Evolutionary conservation across 2,113 vertebrate species (phyloP), one percentile per base, ranked within the genome.

Genomic region (Eulemur macaco): DNA sequence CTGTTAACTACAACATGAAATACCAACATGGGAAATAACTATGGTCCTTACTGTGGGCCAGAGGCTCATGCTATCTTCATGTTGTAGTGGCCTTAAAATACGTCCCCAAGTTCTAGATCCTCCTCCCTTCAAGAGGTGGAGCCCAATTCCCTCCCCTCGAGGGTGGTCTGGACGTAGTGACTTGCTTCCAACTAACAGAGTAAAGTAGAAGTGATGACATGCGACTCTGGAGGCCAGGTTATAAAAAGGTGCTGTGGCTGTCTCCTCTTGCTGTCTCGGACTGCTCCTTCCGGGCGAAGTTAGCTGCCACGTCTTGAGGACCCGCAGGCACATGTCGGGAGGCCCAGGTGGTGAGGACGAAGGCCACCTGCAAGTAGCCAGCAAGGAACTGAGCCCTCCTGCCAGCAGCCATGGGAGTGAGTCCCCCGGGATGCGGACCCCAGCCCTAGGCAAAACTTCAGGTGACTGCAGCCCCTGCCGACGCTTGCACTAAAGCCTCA

Each of bases 311-410:
- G 4, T 90, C 69, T 83, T 29, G 31, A 58, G 68, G 82, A 88
- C 50, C 14, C 27, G 29, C 3, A 3, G 47, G 45, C 8, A 34
- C 12, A 0, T 6, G 31, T 34, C 0, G 0, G 4, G 23, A 45
- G 13, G 58, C 20, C 50, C 31, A 14, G 27, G 17, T 23, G 15
- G n/a, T 31, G 13, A 34, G 37, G 80, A 77, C 12, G 18, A 60
- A 82, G 27, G 8, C 37, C 66, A 73, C 74, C 66, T 58, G 20
- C 25, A 71, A 73, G 56, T 6, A 34, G 45, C 54, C 52, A 47
- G 25, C 20, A 23, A 68, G 47, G 42, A 23, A 5, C 31, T 1
- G 66, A 64, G 66, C 39, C 25, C 63, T 47, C 63, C 76, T 8
- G 27, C 54, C n/a, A 8, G 8, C 4, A 34, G 77, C 56, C 31